phyloP scores from a whole-genome alignment of 2,113 vertebrate species.

The Peucedramus taeniatus region DNA sequence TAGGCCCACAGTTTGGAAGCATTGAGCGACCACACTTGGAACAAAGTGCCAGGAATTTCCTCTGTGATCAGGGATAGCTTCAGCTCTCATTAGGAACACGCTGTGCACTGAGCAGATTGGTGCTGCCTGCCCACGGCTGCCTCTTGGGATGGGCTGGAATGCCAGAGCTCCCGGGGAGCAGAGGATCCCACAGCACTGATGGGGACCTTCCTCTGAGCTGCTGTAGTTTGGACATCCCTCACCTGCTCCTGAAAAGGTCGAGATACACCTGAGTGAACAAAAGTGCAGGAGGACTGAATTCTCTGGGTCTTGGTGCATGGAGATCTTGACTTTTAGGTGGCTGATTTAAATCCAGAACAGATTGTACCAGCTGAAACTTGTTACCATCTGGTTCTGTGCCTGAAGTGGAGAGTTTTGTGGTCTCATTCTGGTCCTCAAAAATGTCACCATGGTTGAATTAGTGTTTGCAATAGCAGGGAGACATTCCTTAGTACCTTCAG shows the following conservation, averaged over 20 bases:
- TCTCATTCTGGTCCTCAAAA: constrained; percentile 36
- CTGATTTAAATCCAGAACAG: background rate
- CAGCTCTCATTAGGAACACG: background rate
- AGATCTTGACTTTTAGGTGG: constrained; percentile 4
- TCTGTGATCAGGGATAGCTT: background rate
- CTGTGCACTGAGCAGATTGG: background rate
- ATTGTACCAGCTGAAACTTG: background rate
- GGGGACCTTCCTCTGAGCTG: background rate
- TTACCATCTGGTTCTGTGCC: constrained; percentile 35
- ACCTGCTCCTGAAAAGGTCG: rapidly evolving
- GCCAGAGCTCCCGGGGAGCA: background rate
- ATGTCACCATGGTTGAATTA: constrained; percentile 17
- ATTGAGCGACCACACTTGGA: rapidly evolving
- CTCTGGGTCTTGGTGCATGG: background rate
- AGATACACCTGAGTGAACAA: background rate
- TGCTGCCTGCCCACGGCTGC: rapidly evolving
- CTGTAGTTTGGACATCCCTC: background rate
- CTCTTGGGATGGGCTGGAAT: background rate
- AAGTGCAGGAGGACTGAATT: background rate
- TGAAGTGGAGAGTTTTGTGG: constrained; percentile 47
- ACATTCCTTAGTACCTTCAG: background rate
- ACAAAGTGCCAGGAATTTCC: background rate
- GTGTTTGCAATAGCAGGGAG: background rate
- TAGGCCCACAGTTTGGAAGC: background rate
- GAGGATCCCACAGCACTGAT: background rate